Base-by-base conservation (phyloP, 1,140 invertebrate genomes). In the Colletes gigas region DNA sequence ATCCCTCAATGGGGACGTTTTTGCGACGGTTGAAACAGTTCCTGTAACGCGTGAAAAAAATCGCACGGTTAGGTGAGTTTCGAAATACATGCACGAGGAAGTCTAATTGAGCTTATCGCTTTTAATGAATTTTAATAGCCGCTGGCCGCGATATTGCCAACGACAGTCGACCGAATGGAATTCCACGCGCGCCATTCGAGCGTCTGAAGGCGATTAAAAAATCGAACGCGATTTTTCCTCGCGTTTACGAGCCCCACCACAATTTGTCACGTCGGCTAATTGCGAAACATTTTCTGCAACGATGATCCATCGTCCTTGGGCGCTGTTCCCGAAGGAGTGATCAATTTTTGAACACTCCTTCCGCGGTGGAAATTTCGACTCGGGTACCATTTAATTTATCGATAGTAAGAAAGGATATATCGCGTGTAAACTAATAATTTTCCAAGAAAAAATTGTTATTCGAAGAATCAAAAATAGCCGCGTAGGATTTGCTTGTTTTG, bases 51-150 rank as follows among this genome's bases (percentile, higher is more conserved):
- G 62, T 75, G 30, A 44, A 52, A 65, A 65, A 65, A 55, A 75
- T 75, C n/a, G 15, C 62, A 2, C 39, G 12, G 14, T 21, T 3
- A 66, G 14, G 62, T 66, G 62, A 74, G 50, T 65, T 75, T 54
- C 65, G 74, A 77, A 77, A 77, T 69, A 59, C 17, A 10, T 65
- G 41, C 65, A 44, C 17, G 19, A 47, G 74, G 21, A 77, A 47
- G 54, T 69, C 41, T 77, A 69, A 77, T 77, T 69, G 74, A 69
- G 65, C 74, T 60, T 77, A 77, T 77, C 74, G 74, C 50, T 77
- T 76, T 63, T 77, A 77, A 77, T 77, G 74, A 77, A 77, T 77
- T 77, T 72, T 78, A 70, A 78, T 71, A 55, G 62, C 62, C 30
- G 75, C 30, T 57, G 15, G 17, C 67, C 63, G 55, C 75, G 50